Conservation (phyloP, 2,113 vertebrate species). For the Centrocercus urophasianus region DNA sequence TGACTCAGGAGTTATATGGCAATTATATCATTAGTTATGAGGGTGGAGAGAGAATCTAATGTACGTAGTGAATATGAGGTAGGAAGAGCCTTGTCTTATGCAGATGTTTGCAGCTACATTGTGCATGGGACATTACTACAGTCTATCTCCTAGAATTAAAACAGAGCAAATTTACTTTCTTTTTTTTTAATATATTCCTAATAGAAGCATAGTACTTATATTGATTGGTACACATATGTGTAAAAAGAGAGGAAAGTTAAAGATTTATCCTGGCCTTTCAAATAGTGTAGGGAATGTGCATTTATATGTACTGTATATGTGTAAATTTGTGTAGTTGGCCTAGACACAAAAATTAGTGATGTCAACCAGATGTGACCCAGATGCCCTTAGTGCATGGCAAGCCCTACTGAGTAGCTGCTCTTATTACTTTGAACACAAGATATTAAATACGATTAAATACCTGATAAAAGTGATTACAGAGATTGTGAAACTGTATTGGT, state of each 20-base stretch:
- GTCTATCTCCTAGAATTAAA: background rate
- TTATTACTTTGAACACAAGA: background rate
- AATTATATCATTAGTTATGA: background rate
- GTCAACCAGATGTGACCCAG: background rate
- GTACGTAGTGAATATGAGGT: background rate
- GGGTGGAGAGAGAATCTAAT: background rate
- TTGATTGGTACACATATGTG: background rate
- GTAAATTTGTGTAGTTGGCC: background rate
- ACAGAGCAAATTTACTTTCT: background rate
- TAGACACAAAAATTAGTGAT: background rate
- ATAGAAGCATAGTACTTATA: background rate
- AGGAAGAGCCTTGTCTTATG: background rate
- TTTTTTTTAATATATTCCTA: background rate
- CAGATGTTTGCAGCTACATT: background rate
- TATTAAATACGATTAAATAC: background rate
- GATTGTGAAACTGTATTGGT: background rate
- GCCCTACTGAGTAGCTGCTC: background rate
- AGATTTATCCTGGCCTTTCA: background rate
- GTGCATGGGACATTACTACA: background rate
- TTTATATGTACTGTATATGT: background rate
- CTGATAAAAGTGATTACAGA: background rate
- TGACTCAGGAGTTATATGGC: background rate
- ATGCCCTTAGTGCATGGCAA: background rate
- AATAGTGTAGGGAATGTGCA: background rate
- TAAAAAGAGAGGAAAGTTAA: background rate